Conservation (phyloP, 1,140 invertebrate genomes). For the Ganaspis sp. region DNA sequence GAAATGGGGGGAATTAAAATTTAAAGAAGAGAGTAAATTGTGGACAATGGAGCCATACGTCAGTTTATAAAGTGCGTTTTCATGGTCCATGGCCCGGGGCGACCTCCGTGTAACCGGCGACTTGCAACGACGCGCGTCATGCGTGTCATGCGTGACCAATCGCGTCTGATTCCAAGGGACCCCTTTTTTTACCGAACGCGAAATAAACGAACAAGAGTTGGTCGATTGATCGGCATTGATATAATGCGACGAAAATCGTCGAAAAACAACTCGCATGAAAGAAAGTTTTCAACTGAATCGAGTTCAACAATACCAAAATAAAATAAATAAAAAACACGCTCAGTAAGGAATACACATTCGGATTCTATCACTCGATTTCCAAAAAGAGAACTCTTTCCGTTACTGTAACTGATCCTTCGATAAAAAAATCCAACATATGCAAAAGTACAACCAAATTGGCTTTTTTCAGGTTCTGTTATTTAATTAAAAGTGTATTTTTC, state of each 20-base stretch:
- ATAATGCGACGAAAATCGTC: conserved; percentile 23
- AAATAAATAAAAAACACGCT: not conserved
- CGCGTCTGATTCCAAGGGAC: conserved; percentile 35
- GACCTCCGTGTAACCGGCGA: conserved; percentile 46
- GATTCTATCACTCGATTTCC: not conserved
- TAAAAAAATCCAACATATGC: too few species aligned
- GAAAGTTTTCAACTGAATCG: conserved; percentile 27
- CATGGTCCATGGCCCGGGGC: conserved; percentile 55
- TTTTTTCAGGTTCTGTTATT: too few species aligned
- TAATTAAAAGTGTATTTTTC: too few species aligned
- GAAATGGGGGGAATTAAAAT: not conserved
- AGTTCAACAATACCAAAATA: conserved; percentile 11
- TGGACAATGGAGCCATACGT: conserved; percentile 9
- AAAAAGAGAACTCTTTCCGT: not conserved
- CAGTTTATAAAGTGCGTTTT: conserved; percentile 57
- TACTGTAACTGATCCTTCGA: not conserved
- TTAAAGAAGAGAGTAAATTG: not conserved
- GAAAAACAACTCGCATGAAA: conserved; percentile 21
- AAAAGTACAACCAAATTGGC: too few species aligned
- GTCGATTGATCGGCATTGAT: conserved; percentile 28
- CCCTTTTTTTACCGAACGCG: conserved; percentile 13
- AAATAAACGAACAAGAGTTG: conserved; percentile 18
- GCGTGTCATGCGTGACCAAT: conserved; percentile 63
- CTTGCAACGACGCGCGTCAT: conserved; percentile 57
- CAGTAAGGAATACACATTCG: conserved; percentile 8